Conservation (phyloP, 2,888 invertebrate genomes). For the Didymodactylos carnosus region DNA sequence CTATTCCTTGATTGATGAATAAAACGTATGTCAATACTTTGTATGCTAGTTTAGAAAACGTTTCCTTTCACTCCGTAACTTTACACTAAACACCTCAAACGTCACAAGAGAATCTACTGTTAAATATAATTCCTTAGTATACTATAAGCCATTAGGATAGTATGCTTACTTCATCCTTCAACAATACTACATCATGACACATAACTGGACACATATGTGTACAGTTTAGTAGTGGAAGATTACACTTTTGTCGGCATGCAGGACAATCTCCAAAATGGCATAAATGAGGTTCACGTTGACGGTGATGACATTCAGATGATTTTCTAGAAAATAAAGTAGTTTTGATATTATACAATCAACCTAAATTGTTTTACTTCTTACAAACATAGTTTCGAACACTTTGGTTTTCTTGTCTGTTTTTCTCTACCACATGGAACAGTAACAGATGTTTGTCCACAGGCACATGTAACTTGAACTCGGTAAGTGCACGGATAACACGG, state of each 20-base stretch:
- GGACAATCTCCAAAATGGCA: conserved; percentile 49
- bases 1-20: too few relatives aligned
- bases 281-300: conserved; percentile 48
- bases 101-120: too few relatives aligned
- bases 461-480: conserved; percentile 50
- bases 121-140: too few relatives aligned
- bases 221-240: conserved; percentile 35
- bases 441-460: conserved; percentile 56
- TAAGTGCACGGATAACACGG: conserved; percentile 50
- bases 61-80: too few relatives aligned
- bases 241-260: conserved; percentile 50
- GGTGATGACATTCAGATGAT: conserved; percentile 65
- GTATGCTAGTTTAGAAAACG: too few relatives aligned
- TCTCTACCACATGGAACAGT: conserved; percentile 69
- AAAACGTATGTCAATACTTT: too few relatives aligned
- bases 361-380: conserved; percentile 27
- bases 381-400: conserved; percentile 53
- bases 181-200: conserved; percentile 28
- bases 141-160: too few relatives aligned
- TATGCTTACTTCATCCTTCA: conserved; percentile 17
- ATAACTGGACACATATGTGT: conserved; percentile 23
- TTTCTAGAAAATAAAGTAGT: conserved; percentile 34
- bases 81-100: too few relatives aligned
- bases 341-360: neutral
- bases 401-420: conserved; percentile 52